These are phyloP conservation scores for Bugula neritina DNA, from an alignment of 2,888 invertebrate genomes.

Conservation along the genomic window DNA sequence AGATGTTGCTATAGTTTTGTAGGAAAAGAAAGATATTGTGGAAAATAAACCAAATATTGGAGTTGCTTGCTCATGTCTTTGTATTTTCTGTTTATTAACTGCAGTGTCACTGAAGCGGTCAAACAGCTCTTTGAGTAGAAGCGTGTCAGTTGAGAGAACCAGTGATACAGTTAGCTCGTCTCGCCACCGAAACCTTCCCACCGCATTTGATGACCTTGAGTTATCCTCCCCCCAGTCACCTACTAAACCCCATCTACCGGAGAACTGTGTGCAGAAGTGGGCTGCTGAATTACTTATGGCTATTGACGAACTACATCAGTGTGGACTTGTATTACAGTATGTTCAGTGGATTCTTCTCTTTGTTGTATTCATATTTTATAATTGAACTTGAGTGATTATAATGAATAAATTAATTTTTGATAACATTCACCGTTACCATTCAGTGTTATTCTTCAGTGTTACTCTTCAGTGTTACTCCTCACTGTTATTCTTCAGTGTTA, in stretches of 20 bases:
- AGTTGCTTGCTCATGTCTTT: too few species aligned
- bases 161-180: conserved; percentile 10
- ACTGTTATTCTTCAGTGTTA: too few species aligned
- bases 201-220: conserved; percentile 18
- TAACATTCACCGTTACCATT: too few species aligned
- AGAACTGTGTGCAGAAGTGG: conserved; percentile 65
- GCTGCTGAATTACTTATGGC: conserved; percentile 73
- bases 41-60: too few species aligned
- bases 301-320: conserved; percentile 69
- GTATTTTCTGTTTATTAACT: too few species aligned
- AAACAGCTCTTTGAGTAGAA: conserved; percentile 8
- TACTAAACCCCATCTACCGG: conserved; percentile 56
- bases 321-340: conserved; percentile 68
- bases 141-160: conserved; percentile 9
- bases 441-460: too few species aligned
- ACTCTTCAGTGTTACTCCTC: too few species aligned
- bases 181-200: conserved; percentile 6
- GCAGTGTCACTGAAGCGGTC: conserved; percentile 18
- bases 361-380: too few species aligned
- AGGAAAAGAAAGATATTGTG: too few species aligned
- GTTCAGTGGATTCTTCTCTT: conserved; percentile 27
- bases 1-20: too few species aligned
- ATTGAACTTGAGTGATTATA: too few species aligned
- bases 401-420: too few species aligned
- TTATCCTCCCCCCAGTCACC: neutral